Evolutionary conservation across 2,888 invertebrate species (phyloP), one percentile per base, ranked within the genome.

Genomic region (Polyommatus icarus): DNA sequence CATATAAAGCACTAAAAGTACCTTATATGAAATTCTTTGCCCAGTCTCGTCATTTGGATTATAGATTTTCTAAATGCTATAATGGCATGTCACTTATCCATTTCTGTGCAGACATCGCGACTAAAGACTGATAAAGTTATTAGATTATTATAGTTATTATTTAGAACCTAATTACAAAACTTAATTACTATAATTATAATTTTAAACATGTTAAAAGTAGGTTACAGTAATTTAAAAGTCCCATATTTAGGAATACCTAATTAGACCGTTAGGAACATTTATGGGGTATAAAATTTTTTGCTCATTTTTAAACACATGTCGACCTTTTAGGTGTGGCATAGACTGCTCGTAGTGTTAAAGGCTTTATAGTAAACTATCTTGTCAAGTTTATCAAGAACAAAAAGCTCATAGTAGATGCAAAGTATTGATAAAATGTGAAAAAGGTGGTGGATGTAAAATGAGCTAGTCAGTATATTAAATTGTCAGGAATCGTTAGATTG

Each of bases 121-220:
- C 54, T 18, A 18, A 54, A 54, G 18, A 24, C 61, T 61, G 61
- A 61, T 61, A 61, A 54, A 61, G 20, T 61, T 12, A 24, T 61
- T 61, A 24, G 24, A 61, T 24, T 61, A 61, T 10, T 18, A 18
- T 4, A 50, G 15, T 50, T 4, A 15, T 50, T 15, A 24, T 61
- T 61, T 24, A 10, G n/a, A 61, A 61, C 20, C 20, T 61, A 24
- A 61, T 24, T 61, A 61, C 24, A 24, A 24, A 61, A 61, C 61
- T 20, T 61, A 24, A 61, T 61, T 61, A 61, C 61, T 61, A 8
- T 61, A 61, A 61, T 61, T 54, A 54, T 54, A 54, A 54, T 54
- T 54, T 61, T 24, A 12, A 61, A 61, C 61, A 61, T 61, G 61
- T 61, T 61, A 8, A 24, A 61, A 61, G 24, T 61, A 61, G 61